Base-by-base conservation (phyloP, 2,888 invertebrate species). In the Acanthosepion esculentum region DNA sequence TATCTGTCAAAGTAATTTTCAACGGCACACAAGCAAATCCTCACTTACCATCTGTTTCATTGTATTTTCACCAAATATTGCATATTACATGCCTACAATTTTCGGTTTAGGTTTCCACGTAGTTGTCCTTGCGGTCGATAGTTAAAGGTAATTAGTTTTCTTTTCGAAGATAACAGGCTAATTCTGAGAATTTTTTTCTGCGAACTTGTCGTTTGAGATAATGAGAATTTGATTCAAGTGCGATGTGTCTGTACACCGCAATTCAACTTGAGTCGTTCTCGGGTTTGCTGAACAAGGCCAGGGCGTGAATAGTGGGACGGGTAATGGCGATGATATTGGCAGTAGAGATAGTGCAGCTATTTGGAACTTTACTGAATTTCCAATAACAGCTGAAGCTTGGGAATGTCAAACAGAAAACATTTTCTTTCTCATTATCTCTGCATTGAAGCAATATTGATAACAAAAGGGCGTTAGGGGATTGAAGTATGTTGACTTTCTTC, bases 341-440 rank as follows among this genome's bases (percentile, higher is more conserved):
- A 12, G 18, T 23, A 15, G 15, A 33, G 33, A 5, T n/a, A n/a
- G 78, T 3, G 10, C 78, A 29, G 78, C 78, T 78, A 3, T 15
- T n/a, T n/a, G 33, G 78, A 33, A 78, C 12, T 78, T 78, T 78
- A 78, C 78, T 33, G 10, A 78, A 33, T 78, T 78, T 78, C 78
- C n/a, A 78, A 78, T 78, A 78, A 78, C 78, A 29, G 78, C 10
- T 78, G n/a, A 78, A 78, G 6, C 78, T n/a, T 78, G 15, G n/a
- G n/a, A 33, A 78, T n/a, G 78, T 78, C 78, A 78, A 33, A n/a
- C 78, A 78, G 78, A 78, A n/a, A 33, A 33, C 78, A 78, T 33
- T 78, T 78, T 78, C n/a, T n/a, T 78, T 78, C 78, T 78, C 78
- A 18, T 78, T 78, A 78, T 78, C 78, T 78, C 78, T 78, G 78